These are phyloP conservation scores for Parapsyche elsis DNA, from an alignment of 1,140 invertebrate species.

Conservation along the genomic window DNA sequence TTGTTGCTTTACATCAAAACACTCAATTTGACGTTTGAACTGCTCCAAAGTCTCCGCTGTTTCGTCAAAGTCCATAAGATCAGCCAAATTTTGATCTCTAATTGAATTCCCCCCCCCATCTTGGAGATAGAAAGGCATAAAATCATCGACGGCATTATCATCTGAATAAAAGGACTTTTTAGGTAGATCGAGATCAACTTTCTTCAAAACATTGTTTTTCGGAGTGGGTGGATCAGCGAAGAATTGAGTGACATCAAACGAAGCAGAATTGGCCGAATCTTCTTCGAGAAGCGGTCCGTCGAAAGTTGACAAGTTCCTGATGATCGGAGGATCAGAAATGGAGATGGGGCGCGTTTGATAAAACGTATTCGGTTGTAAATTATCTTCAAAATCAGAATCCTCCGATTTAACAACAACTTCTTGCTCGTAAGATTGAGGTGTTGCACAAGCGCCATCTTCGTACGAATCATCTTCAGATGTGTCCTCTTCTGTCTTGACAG, in stretches of 20 bases:
- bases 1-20: slow-evolving; percentile 62
- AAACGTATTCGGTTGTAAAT: not conserved
- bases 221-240: slow-evolving; percentile 33
- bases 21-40: slow-evolving; percentile 60
- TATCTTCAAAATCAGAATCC: slow-evolving; percentile 54
- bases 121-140: slow-evolving; percentile 62
- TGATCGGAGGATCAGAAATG: slow-evolving; percentile 32
- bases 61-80: slow-evolving; percentile 64
- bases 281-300: slow-evolving; percentile 52
- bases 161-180: slow-evolving; percentile 60
- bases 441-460: not conserved
- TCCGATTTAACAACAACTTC: slow-evolving; percentile 58
- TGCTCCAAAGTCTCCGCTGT: slow-evolving; percentile 62
- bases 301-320: slow-evolving; percentile 46
- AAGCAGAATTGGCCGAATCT: slow-evolving; percentile 41
- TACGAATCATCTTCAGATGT: not conserved
- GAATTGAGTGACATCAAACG: slow-evolving; percentile 49
- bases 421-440: slow-evolving; percentile 47
- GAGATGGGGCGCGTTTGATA: not conserved
- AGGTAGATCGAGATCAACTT: slow-evolving; percentile 57
- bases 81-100: slow-evolving; percentile 64
- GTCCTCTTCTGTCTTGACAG: slow-evolving; percentile 39
- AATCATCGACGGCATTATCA: slow-evolving; percentile 65
- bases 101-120: slow-evolving; percentile 61
- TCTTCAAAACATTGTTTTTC: slow-evolving; percentile 55